Conservation (phyloP, 2,113 vertebrate species). For the Perognathus longimembris region DNA sequence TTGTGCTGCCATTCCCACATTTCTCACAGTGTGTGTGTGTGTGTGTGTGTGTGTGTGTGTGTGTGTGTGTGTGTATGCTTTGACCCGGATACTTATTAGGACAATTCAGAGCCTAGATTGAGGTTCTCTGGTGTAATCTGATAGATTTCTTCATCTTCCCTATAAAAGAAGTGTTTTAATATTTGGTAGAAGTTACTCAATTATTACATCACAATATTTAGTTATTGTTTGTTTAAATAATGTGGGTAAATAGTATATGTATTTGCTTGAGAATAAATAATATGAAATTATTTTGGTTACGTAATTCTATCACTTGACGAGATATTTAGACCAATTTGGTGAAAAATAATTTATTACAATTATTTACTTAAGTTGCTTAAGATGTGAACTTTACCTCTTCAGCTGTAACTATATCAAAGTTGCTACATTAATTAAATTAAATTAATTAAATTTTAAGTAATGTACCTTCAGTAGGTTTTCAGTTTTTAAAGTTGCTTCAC, state of each 20-base stretch:
- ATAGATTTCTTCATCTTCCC: not conserved
- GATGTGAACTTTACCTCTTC: not conserved
- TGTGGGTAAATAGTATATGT: not conserved
- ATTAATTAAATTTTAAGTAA: not conserved
- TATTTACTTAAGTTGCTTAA: constrained; percentile 49
- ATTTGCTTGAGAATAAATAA: constrained; percentile 26
- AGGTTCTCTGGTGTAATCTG: not conserved
- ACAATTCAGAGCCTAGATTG: not conserved
- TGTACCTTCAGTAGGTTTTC: not conserved
- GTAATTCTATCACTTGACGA: not conserved
- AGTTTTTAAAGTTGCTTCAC: constrained; percentile 4
- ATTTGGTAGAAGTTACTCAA: not conserved
- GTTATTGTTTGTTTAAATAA: constrained; percentile 26
- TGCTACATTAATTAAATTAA: constrained; percentile 2
- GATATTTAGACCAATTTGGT: constrained; percentile 14
- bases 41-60: not conserved
- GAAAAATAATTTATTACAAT: constrained; percentile 20
- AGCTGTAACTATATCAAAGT: not conserved
- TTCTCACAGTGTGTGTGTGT: not conserved
- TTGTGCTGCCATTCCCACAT: not conserved
- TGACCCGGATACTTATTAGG: not conserved
- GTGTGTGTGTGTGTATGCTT: not conserved
- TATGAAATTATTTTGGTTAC: not conserved
- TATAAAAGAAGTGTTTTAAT: not conserved
- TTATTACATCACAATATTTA: constrained; percentile 23